A percentile compares a stretch with the other conserved stretches of the same genome.
phyloP scores from a whole-genome alignment of 1,140 invertebrate species.

The Anagrus nilaparvatae region DNA sequence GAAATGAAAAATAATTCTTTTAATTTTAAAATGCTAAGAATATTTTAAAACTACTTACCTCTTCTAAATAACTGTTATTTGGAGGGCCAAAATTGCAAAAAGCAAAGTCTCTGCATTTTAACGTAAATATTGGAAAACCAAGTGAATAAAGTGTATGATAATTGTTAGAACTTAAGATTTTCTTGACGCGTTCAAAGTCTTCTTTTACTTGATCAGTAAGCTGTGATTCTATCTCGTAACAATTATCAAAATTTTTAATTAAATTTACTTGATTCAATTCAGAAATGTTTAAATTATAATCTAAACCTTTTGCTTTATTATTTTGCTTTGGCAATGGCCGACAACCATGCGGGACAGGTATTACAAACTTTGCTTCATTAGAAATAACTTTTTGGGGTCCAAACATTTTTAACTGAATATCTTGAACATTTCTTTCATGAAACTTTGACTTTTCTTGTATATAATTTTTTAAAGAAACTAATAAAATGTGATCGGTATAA shows the following conservation, averaged over 20 bases:
- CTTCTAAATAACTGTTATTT: too few relatives aligned
- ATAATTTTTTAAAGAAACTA: slow-evolving; percentile 11
- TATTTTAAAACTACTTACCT: too few relatives aligned
- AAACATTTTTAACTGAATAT: slow-evolving; percentile 26
- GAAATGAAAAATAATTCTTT: too few relatives aligned
- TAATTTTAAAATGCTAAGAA: too few relatives aligned
- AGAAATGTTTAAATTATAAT: too few relatives aligned
- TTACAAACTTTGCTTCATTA: slow-evolving; percentile 19
- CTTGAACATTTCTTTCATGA: slow-evolving; percentile 15
- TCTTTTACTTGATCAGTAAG: slow-evolving; percentile 8
- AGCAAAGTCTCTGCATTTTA: too few relatives aligned
- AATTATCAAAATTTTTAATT: slow-evolving; percentile 18
- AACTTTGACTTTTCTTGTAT: neutral
- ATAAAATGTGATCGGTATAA: slow-evolving; percentile 24
- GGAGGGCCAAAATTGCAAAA: too few relatives aligned
- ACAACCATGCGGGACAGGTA: slow-evolving; percentile 26
- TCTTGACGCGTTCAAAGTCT: slow-evolving; percentile 14
- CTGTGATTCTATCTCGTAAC: slow-evolving; percentile 1
- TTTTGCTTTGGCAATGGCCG: too few relatives aligned
- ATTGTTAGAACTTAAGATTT: too few relatives aligned
- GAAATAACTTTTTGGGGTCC: slow-evolving; percentile 4
- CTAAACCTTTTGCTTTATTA: too few relatives aligned
- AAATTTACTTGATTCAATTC: neutral
- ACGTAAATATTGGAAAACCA: too few relatives aligned
- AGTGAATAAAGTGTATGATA: too few relatives aligned